Conservation (phyloP, 1,140 invertebrate genomes). For the Drosophila erecta region DNA sequence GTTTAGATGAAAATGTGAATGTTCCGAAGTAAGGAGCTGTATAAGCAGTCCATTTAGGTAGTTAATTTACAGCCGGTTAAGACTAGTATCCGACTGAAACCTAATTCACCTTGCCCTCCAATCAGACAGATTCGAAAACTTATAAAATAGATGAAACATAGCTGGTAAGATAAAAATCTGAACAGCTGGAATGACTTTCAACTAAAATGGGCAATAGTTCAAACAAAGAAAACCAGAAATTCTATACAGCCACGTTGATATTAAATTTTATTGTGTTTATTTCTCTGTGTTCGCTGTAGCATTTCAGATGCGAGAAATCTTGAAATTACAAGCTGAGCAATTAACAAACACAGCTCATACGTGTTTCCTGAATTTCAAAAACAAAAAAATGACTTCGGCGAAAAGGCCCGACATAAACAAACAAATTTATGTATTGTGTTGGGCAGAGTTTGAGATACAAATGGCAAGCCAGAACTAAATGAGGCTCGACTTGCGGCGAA, state of each 20-base stretch:
- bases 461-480: conserved; percentile 58
- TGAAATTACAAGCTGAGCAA: conserved; percentile 65
- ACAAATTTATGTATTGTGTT: conserved; percentile 43
- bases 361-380: conserved; percentile 43
- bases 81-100: no score
- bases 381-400: conserved; percentile 42
- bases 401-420: conserved; percentile 27
- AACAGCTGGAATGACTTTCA: conserved; percentile 27
- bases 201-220: conserved; percentile 30
- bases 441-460: conserved; percentile 23
- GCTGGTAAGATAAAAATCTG: no score
- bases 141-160: background rate
- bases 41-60: no score
- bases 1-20: conserved; percentile 6
- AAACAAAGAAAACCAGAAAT: conserved; percentile 27
- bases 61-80: no score
- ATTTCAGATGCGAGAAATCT: conserved; percentile 46
- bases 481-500: conserved; percentile 55
- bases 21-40: no score
- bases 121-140: background rate
- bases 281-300: conserved; percentile 25
- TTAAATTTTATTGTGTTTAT: conserved; percentile 27
- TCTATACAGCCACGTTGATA: conserved; percentile 13
- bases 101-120: background rate
- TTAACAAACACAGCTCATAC: conserved; percentile 53